Evolutionary conservation across 1,140 invertebrate species (phyloP), one percentile per base, ranked within the genome.

Genomic region (Drosophila tani): DNA sequence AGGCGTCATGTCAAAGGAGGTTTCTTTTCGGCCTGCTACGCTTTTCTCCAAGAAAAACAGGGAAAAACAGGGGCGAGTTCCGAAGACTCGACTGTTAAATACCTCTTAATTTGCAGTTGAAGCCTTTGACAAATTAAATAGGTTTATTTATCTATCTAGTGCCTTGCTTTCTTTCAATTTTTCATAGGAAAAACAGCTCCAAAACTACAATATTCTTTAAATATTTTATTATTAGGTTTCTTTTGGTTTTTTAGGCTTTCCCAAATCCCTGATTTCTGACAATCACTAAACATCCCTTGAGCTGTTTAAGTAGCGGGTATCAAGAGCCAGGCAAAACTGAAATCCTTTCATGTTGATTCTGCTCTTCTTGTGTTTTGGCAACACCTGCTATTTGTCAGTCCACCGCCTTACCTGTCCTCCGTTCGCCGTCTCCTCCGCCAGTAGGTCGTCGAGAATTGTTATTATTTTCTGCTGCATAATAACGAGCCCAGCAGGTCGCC

Each of bases 401-500:
- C 19, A n/a, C 21, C 21, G 12, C 38, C 46, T 45, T 24, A 17
- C 43, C 21, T 24, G 53, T 24, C 21, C 19, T n/a, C 24, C 32
- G 6, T 14, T 19, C 29, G 24, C 14, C 66, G 7, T 19, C 50
- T 51, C 2, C 50, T 19, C 50, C 29, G 29, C 29, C 29, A 35
- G 32, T 55, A 15, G 32, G 32, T 55, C 19, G 19, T 40, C 53
- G 53, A 24, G 53, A 75, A 56, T 41, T 62, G 46, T 60, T 73
- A 79, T 69, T 83, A 84, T 75, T 84, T 82, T 81, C 66, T 59
- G 50, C 45, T 60, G 81, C 81, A 84, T 76, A 81, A 81, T 81
- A 76, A 81, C 57, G 58, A 65, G 55, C 71, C 40, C 77, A 80
- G 73, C 45, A 71, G 81, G 70, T 60, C 53, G 68, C 70, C 29